Conservation (phyloP, 2,888 invertebrate genomes). For the Agrilus mali region DNA sequence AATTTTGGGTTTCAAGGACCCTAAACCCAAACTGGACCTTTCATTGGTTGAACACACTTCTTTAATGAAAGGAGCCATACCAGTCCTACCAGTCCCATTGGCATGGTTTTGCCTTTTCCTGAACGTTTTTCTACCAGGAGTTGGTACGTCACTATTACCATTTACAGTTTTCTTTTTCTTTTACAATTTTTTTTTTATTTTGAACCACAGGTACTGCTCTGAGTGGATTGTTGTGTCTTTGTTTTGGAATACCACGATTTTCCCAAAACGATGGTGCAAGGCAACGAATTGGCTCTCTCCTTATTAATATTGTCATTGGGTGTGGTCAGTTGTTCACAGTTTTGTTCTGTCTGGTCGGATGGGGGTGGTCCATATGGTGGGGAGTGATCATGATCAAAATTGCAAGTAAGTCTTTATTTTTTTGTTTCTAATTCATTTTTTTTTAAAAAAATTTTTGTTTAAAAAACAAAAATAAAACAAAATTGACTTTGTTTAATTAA, state of each 20-base stretch:
- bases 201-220: constrained; percentile 69
- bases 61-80: constrained; percentile 84
- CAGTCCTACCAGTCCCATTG: constrained; percentile 72
- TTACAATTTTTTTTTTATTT: constrained; percentile 10
- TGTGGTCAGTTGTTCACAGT: constrained; percentile 85
- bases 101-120: constrained; percentile 81
- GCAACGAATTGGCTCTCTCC: constrained; percentile 65
- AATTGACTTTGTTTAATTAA: too few species aligned
- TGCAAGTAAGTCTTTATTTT: constrained; percentile 56
- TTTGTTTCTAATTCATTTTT: constrained; percentile 6
- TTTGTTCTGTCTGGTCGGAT: constrained; percentile 86
- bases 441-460: constrained; percentile 2
- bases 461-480: too few species aligned
- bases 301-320: constrained; percentile 78
- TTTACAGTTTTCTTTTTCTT: not conserved
- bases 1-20: constrained; percentile 42
- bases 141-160: constrained; percentile 44
- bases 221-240: constrained; percentile 79
- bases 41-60: constrained; percentile 72
- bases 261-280: constrained; percentile 67
- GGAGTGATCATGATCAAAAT: constrained; percentile 84
- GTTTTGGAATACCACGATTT: constrained; percentile 80
- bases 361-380: constrained; percentile 99
- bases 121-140: constrained; percentile 67
- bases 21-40: constrained; percentile 60